Base-by-base conservation (phyloP, 2,113 vertebrate species). In the Apodemus sylvaticus region DNA sequence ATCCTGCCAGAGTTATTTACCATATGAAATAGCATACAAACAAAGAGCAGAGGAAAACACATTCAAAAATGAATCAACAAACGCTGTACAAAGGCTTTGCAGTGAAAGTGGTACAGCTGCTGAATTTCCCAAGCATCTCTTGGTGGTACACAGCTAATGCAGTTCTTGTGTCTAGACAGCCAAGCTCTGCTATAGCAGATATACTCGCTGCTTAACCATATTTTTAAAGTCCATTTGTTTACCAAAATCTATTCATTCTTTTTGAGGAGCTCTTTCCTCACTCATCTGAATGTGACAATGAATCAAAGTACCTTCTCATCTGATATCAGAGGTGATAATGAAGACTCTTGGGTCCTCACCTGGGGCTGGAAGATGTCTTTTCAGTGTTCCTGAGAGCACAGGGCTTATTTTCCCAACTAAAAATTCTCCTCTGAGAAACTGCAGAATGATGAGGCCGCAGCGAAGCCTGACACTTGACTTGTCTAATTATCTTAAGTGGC, bases 301-400 rank as follows among this genome's bases (percentile, higher is more conserved):
- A 98, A 97, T 96, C 92, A 64, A 82, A 98, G 93, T 78, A 89
- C 55, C 45, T 97, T 96, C 81, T 94, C 77, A 96, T 97, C 89
- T 95, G 82, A 96, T 97, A 96, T 73, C 96, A n/a, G 79, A 98
- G 95, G 98, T 97, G 98, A 98, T 98, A 98, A 98, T 97, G 66
- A 97, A 98, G 96, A 98, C 96, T 26, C 85, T 79, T 90, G 95
- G 89, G 93, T 90, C 68, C 82, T 95, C 94, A 85, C 93, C 74
- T 74, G 96, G 77, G 94, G 94, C 77, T 95, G n/a, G 24, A 74
- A 82, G 78, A 97, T 74, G 55, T 53, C 94, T 98, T 95, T 87
- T 9, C 55, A 77, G 74, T 1, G 5, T 74, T 96, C 70, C 60
- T 45, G 92, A 97, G 19, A 97, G 90, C 68, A 98, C 60, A 94